Base-by-base conservation (phyloP, 2,113 vertebrate species). In the Platycercus adscitus region DNA sequence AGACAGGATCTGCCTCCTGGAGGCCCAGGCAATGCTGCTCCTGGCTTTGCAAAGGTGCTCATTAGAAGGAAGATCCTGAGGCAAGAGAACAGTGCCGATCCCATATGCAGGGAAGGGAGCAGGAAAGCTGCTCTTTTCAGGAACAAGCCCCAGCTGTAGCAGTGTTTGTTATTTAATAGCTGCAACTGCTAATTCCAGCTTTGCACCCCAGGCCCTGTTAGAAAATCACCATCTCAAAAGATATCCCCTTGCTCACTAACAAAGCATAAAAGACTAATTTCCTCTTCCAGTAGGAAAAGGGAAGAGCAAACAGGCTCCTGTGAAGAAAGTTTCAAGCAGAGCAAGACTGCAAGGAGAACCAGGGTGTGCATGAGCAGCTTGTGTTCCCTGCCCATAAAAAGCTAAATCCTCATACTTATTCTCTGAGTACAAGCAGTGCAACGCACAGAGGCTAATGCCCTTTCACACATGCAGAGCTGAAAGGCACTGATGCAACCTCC, bases 21-120 rank as follows among this genome's bases (percentile, higher is more conserved):
- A 49, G 33, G 60, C 16, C 3, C 20, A 43, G 5, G 39, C n/a
- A 60, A 8, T 4, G 16, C 35, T 33, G 33, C 1, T 1, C 11
- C 60, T 37, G 17, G 8, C 33, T 69, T 65, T 43, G 11, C 11
- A 81, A 63, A 78, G 16, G 26, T 7, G 2, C 37, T 85, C 39
- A 41, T 2, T 33, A 13, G 28, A 24, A 82, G 16, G 33, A 26
- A 68, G 15, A 79, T 5, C 7, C 2, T 1, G 47, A 73, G 43
- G 15, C 7, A 52, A 25, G n/a, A 37, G 23, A 41, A 7, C 43
- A 37, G 20, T 0, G 0, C 26, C 26, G 10, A 18, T 35, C 35
- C 43, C 23, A 19, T 2, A 7, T 0, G 3, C n/a, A 31, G 26
- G 17, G 13, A 47, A 85, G 6, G 33, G 25, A 71, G 12, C 3